phyloP scores from a whole-genome alignment of 1,140 invertebrate genomes.

The Papilio dardanus region DNA sequence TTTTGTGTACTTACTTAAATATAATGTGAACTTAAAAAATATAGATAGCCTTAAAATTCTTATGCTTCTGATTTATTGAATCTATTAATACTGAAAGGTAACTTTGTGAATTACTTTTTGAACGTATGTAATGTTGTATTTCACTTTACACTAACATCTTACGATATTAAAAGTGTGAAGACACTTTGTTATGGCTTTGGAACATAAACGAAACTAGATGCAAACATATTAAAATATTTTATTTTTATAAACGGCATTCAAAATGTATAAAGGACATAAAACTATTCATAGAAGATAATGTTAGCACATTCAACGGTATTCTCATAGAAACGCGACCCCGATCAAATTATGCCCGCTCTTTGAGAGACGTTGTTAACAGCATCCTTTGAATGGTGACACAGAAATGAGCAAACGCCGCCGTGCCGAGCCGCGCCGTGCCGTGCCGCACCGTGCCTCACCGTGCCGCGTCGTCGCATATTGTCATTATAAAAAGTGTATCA shows the following conservation, averaged over 20 bases:
- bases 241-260: slow-evolving; percentile 34
- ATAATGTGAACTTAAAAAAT: background rate
- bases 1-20: slow-evolving; percentile 15
- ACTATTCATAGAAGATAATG: slow-evolving; percentile 42
- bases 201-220: slow-evolving; percentile 19
- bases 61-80: background rate
- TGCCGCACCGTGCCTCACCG: no score
- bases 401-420: slow-evolving; percentile 76
- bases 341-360: slow-evolving; percentile 80
- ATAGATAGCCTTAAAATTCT: background rate
- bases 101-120: slow-evolving; percentile 6
- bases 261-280: slow-evolving; percentile 32
- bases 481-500: slow-evolving; percentile 70
- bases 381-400: slow-evolving; percentile 75
- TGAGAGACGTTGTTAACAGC: slow-evolving; percentile 81
- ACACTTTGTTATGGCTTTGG: background rate
- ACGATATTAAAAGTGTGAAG: background rate
- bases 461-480: slow-evolving; percentile 64
- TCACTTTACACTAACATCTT: background rate
- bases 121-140: slow-evolving; percentile 6
- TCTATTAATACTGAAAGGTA: background rate
- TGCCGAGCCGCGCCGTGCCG: no score
- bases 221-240: slow-evolving; percentile 20
- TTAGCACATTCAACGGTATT: slow-evolving; percentile 60
- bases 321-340: slow-evolving; percentile 79